Evolutionary conservation across 2,888 invertebrate genomes (phyloP), one percentile per base, ranked within the genome.

Genomic region (Graphium colonna): DNA sequence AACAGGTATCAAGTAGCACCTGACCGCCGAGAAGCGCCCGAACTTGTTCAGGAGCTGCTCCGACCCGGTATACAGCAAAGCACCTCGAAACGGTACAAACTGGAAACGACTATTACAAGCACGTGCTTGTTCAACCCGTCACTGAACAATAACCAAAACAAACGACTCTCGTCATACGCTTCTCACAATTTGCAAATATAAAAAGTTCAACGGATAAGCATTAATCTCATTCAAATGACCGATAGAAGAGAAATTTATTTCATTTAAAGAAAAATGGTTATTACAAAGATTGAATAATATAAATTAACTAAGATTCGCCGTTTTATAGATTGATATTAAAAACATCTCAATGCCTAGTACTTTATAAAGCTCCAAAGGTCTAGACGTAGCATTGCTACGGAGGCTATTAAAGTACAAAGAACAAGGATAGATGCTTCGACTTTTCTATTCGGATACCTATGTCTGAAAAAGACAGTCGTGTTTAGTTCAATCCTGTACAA

Each of bases 1-100:
- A 84, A 87, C 87, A 72, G 79, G 87, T 85, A 82, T 84, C 78
- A 77, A 80, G 81, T 80, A 82, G 82, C 84, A 87, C 85, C 84
- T 84, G 85, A 84, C 75, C 75, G 79, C 70, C 77, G 77, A 78
- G 81, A 81, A 83, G 83, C 82, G 84, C 73, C 82, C 79, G 79
- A 83, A 87, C 88, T 85, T 73, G 88, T 87, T 82, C 82, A 79
- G 80, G 78, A 81, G 77, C 79, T 75, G 71, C 79, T 75, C 76
- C 73, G 76, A 69, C 67, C 67, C 67, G 71, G 66, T 66, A 68
- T 69, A 69, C 72, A 56, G 63, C 59, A 58, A 56, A 72, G 62
- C 75, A 76, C 75, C 79, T 76, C 77, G 67, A 61, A 82, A 87
- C 86, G 87, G 86, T 82, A 86, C 77, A 86, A 86, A 87, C 87